These are phyloP conservation scores for Amphilophus citrinellus DNA, from an alignment of 2,113 vertebrate species.

Conservation along the genomic window DNA sequence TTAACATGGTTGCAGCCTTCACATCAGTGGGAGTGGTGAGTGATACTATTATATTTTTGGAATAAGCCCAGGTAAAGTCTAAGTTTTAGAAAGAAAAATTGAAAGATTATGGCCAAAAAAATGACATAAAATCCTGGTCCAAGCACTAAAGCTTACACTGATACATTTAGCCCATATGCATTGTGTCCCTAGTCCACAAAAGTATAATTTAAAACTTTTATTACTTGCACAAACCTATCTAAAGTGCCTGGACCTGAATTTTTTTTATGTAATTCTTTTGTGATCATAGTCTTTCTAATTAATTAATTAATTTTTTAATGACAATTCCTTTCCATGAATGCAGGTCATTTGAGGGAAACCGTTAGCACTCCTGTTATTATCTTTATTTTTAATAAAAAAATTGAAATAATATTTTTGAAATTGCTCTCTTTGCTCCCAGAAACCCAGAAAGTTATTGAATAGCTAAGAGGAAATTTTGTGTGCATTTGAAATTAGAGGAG, in stretches of 20 bases:
- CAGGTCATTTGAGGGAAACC: too few relatives aligned
- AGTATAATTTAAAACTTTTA: not conserved
- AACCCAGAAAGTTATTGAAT: not conserved
- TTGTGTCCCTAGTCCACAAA: not conserved
- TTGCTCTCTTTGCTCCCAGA: not conserved
- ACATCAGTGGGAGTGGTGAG: conserved; percentile 96
- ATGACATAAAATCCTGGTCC: not conserved
- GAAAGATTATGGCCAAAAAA: not conserved
- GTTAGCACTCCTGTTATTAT: too few relatives aligned
- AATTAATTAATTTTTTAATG: not conserved
- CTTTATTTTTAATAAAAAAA: not conserved
- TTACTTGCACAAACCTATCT: not conserved
- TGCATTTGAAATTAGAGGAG: not conserved
- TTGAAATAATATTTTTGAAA: not conserved
- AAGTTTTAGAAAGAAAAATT: not conserved
- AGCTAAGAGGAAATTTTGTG: not conserved
- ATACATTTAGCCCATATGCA: too few relatives aligned
- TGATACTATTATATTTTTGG: not conserved
- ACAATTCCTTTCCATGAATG: not conserved
- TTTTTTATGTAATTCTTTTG: not conserved
- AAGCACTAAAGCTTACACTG: not conserved
- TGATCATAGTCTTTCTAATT: not conserved
- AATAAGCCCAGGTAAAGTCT: not conserved
- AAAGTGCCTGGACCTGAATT: not conserved
- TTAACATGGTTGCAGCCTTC: conserved; percentile 93